Percentiles rank a stretch among this genome's conserved stretches.
These are phyloP conservation scores for Falco cherrug DNA, from an alignment of 2,797 vertebrate species.

Conservation along the genomic window DNA sequence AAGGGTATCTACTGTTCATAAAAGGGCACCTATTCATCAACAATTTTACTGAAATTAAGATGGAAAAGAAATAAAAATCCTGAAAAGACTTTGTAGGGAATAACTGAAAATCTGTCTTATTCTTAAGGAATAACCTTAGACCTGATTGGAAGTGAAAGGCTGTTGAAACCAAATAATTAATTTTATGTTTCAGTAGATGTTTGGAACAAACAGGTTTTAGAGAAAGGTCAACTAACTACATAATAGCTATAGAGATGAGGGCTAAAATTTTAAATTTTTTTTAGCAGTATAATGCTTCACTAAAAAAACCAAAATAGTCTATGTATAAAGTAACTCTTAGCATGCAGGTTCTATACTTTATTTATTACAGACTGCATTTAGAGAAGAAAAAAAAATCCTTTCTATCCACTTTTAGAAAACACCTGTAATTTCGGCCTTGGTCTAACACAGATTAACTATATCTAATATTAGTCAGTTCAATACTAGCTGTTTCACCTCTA, in stretches of 20 bases:
- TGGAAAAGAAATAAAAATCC: not conserved
- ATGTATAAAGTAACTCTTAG: not conserved
- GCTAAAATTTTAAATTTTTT: not conserved
- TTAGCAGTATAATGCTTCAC: not conserved
- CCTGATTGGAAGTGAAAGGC: not conserved
- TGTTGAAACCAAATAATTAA: not conserved
- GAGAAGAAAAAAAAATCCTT: not conserved
- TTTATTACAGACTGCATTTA: not conserved
- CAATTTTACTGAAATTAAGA: not conserved
- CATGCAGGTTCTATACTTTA: not conserved
- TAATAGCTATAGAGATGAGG: not conserved
- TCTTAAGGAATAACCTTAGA: not conserved
- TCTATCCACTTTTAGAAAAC: not conserved
- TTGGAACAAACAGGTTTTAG: not conserved
- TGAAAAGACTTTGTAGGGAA: not conserved
- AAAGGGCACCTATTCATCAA: not conserved
- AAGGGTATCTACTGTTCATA: not conserved
- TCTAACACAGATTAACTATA: not conserved
- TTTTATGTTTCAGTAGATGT: not conserved
- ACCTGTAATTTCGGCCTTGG: not conserved
- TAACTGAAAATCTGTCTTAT: not conserved
- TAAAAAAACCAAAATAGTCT: not conserved
- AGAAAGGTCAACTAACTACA: not conserved
- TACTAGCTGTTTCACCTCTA: not conserved
- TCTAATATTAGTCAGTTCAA: not conserved